Percentiles rank a stretch among this genome's conserved stretches.
Conservation (phyloP, 2,797 vertebrate species). For the Threskiornis aethiopicus region DNA sequence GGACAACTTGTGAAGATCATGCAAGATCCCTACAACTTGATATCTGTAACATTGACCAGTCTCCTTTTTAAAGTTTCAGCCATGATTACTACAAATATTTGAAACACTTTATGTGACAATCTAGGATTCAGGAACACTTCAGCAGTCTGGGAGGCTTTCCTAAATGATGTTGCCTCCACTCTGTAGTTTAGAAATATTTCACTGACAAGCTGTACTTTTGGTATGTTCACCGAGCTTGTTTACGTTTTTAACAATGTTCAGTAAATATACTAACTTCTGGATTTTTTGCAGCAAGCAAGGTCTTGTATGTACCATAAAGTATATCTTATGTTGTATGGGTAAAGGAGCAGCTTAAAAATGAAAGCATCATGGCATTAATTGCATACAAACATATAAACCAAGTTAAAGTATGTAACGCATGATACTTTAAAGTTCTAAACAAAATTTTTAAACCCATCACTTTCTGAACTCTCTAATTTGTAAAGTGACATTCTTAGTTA, state of each 20-base stretch:
- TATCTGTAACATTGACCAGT: not conserved
- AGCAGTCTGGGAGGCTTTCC: not conserved
- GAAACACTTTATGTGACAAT: not conserved
- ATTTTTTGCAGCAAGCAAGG: not conserved
- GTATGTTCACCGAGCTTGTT: not conserved
- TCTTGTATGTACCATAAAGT: not conserved
- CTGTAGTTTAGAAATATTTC: not conserved
- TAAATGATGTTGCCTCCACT: not conserved
- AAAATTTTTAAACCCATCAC: not conserved
- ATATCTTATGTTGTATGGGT: not conserved
- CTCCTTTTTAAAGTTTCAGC: not conserved
- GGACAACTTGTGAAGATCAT: not conserved
- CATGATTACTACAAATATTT: not conserved
- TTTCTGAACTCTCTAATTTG: not conserved
- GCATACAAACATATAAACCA: not conserved
- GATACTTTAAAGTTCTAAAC: not conserved
- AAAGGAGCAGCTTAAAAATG: not conserved
- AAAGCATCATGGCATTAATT: not conserved
- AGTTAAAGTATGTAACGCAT: not conserved
- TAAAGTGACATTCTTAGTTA: not conserved
- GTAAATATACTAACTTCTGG: not conserved
- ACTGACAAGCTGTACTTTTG: not conserved
- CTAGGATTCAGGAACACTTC: not conserved
- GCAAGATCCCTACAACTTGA: not conserved
- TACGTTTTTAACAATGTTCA: not conserved